phyloP scores from a whole-genome alignment of 2,797 vertebrate genomes.

The Melanogrammus aeglefinus region DNA sequence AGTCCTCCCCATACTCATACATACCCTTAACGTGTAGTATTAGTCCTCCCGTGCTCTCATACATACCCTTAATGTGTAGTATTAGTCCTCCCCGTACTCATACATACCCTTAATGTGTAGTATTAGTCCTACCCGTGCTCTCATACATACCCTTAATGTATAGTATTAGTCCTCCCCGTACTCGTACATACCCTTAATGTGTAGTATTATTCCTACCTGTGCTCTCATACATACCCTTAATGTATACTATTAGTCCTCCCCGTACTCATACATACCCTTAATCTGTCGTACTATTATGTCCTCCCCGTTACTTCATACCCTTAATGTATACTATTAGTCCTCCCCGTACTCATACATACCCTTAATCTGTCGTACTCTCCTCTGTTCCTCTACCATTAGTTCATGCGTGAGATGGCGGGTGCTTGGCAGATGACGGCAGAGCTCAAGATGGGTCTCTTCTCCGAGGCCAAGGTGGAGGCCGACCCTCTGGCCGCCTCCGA shows the following conservation, averaged over 20 bases:
- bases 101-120: neutral
- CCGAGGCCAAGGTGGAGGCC: slow-evolving; percentile 82
- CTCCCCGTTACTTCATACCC: neutral
- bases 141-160: neutral
- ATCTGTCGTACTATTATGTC: neutral
- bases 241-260: neutral
- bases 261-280: neutral
- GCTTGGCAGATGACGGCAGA: slow-evolving; percentile 98
- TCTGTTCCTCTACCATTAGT: slow-evolving; percentile 65
- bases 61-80: neutral
- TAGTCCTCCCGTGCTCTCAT: too few species aligned
- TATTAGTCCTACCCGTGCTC: too few species aligned
- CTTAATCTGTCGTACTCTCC: neutral
- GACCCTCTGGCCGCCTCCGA: slow-evolving; percentile 94
- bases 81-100: too few species aligned
- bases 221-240: neutral
- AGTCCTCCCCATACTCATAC: neutral
- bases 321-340: neutral
- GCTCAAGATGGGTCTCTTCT: slow-evolving; percentile 91
- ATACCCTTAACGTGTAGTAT: neutral
- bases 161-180: too few species aligned
- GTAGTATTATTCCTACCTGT: too few species aligned
- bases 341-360: neutral
- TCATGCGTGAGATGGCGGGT: slow-evolving; percentile 97
- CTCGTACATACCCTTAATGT: neutral